phyloP scores from a whole-genome alignment of 2,888 invertebrate species.

The Aspidapion aeneum region DNA sequence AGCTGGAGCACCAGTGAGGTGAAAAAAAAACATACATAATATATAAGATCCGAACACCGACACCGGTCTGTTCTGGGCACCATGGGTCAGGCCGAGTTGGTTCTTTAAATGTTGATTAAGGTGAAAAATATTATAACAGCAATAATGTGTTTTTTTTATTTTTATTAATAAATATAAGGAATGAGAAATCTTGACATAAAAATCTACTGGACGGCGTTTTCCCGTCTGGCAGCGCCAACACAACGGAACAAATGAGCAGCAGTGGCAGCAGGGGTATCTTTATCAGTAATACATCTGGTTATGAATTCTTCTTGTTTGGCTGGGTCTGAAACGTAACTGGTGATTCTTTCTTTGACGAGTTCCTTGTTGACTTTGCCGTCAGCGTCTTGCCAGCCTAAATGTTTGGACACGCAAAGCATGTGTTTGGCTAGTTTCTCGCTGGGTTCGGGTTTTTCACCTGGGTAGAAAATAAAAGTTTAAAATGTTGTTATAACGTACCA shows the following conservation, averaged over 20 bases:
- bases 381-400: background rate
- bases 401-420: conserved; percentile 15
- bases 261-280: conserved; percentile 13
- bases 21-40: no score
- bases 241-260: conserved; percentile 9
- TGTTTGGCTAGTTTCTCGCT: conserved; percentile 1
- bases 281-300: conserved; percentile 9
- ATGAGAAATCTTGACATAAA: no score
- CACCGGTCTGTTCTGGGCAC: no score
- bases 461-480: no score
- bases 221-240: background rate
- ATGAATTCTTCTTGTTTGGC: conserved; percentile 6
- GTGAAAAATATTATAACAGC: no score
- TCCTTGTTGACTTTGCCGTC: conserved; percentile 15
- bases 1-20: no score
- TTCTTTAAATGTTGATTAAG: no score
- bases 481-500: no score
- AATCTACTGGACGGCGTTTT: background rate
- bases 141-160: no score
- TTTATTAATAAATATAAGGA: no score
- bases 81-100: no score
- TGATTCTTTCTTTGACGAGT: conserved; percentile 16
- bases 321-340: conserved; percentile 10
- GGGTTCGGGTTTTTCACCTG: background rate
- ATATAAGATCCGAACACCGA: no score